Conservation (phyloP, 2,113 vertebrate genomes). For the Zapornia atra region DNA sequence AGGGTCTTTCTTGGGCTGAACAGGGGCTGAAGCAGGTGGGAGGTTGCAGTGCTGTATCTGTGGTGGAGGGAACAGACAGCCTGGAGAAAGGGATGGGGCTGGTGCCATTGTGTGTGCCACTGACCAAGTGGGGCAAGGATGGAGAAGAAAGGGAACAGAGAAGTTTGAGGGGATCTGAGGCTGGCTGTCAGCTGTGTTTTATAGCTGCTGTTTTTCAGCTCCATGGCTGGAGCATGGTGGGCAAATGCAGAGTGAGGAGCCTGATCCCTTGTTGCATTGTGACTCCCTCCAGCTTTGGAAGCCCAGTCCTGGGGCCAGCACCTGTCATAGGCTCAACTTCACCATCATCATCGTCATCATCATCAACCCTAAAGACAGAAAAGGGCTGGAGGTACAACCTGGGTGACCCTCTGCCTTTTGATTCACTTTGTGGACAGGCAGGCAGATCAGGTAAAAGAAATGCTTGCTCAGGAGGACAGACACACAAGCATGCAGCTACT, state of each 20-base stretch:
- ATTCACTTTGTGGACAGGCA: neutral
- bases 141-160: neutral
- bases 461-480: neutral
- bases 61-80: neutral
- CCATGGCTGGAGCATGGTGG: neutral
- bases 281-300: rapidly evolving
- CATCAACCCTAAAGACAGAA: neutral
- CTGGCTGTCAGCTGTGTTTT: neutral
- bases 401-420: neutral
- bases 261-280: neutral
- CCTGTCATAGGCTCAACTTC: neutral
- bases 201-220: neutral
- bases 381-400: neutral
- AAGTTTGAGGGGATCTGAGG: neutral
- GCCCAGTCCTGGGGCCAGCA: neutral
- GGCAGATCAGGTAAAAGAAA: neutral
- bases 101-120: neutral
- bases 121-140: neutral
- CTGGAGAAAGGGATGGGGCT: neutral
- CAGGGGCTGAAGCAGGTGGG: neutral
- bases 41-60: neutral
- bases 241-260: neutral
- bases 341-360: neutral
- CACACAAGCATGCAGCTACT: neutral
- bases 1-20: neutral